Base-by-base conservation (phyloP, 2,797 vertebrate species). In the Aeoliscus strigatus region DNA sequence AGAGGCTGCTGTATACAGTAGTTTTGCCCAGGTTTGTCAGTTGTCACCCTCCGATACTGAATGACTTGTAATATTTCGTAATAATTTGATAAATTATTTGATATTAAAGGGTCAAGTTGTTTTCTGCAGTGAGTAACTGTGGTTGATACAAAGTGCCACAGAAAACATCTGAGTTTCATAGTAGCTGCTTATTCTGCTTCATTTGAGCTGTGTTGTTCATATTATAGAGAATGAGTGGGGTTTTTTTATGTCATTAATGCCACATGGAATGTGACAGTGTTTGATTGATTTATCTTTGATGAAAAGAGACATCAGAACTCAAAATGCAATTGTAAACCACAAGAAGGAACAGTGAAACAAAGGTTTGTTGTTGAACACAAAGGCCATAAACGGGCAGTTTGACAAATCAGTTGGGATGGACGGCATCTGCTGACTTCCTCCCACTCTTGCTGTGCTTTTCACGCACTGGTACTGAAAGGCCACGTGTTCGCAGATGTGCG, bases 301-400 rank as follows among this genome's bases (percentile, higher is more conserved):
- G 50, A 24, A 37, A 9, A 12, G 12, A 8, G 25, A 3, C 8
- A 12, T 4, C 33, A 2, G 17, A 27, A 35, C 37, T 33, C 2
- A 21, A 27, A 34, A 39, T 29, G 35, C 12, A 14, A 11, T 9
- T 16, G 14, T 2, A 11, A 14, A 26, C 3, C n/a, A 23, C 1
- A 4, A 30, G 18, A 32, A 6, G 10, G 38, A 25, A 46, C 15
- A 9, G 9, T 8, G 24, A 64, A n/a, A 62, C 28, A 63, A 62
- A 26, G 26, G 44, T 16, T 40, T 24, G 44, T 34, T 70, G 65
- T 63, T 7, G n/a, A 6, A 34, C n/a, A 18, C 28, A 4, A 18
- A 46, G 27, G 21, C 13, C 2, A 66, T 39, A 66, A 59, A 48
- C 14, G 5, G 21, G 11, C 35, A 35, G 51, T 59, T 68, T 56